Base-by-base conservation (phyloP, 1,140 invertebrate genomes). In the Brachionus rubens region DNA sequence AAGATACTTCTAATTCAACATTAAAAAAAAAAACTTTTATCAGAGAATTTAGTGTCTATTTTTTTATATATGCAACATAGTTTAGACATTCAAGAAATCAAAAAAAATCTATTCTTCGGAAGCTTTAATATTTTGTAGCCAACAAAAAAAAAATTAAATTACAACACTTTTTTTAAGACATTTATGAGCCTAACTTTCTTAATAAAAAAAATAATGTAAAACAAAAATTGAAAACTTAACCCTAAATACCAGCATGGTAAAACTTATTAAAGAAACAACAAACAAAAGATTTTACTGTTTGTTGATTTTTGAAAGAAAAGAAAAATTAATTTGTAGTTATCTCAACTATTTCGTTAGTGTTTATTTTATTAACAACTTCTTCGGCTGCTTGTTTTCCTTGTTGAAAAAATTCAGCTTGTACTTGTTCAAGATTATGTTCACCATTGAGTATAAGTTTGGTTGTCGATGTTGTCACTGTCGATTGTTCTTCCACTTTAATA, bases 321-420 rank as follows among this genome's bases (percentile, higher is more conserved):
- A 54, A n/a, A 2, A 59, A 21, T 59, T 59, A 59, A 59, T 59
- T 59, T 19, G 59, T 24, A n/a, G 7, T 16, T 12, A 65, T 65
- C 9, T 65, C 59, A 21, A 59, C 54, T 19, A 41, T 2, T 1
- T 59, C 54, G 21, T 59, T 59, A 0, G 33, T 59, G 30, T 59
- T 59, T 33, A 59, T 19, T 19, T 70, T 70, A 26, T 36, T 41
- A 33, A 54, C 46, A 16, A 41, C 68, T 48, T 72, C 36, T 26
- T 72, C 26, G 7, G 68, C 68, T 10, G 46, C 46, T 33, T 72
- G 68, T 28, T 72, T 72, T 19, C 68, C 68, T 9, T 72, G 43
- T n/a, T 72, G 48, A 28, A 72, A 72, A 54, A 72, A 72, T 41
- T 72, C 68, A 26, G 16, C 30, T 30, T 72, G 68, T 19, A 65